These are phyloP conservation scores for Chouioia cunea DNA, from an alignment of 2,888 invertebrate genomes.

Conservation along the genomic window DNA sequence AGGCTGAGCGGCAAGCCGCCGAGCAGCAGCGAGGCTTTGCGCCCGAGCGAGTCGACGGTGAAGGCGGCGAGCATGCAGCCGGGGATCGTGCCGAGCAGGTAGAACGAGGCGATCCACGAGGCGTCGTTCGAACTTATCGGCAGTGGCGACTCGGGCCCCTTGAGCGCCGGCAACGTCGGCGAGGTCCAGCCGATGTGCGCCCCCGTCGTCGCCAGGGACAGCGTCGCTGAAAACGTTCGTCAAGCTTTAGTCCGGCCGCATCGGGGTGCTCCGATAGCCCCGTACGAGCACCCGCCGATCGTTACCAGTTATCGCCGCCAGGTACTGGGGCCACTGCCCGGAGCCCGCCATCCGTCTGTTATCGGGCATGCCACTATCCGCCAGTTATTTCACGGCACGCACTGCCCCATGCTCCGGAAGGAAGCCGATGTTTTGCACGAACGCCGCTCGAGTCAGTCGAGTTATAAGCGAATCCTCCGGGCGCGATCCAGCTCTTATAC, in stretches of 20 bases:
- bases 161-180: constrained; percentile 63
- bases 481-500: too few species aligned
- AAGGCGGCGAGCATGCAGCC: constrained; percentile 73
- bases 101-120: constrained; percentile 71
- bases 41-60: constrained; percentile 72
- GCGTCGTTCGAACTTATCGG: constrained; percentile 62
- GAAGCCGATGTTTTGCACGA: too few species aligned
- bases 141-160: constrained; percentile 60
- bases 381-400: too few species aligned
- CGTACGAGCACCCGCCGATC: constrained; percentile 2
- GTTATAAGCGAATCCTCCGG: too few species aligned
- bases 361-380: too few species aligned
- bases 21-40: constrained; percentile 71
- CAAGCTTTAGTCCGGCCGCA: too few species aligned
- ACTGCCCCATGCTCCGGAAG: too few species aligned
- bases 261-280: too few species aligned
- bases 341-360: constrained; percentile 37
- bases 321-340: constrained; percentile 64
- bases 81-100: constrained; percentile 73
- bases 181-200: constrained; percentile 67
- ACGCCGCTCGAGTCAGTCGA: too few species aligned
- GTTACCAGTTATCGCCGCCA: constrained; percentile 65
- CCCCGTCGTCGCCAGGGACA: constrained; percentile 62
- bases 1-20: constrained; percentile 72
- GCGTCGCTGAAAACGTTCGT: constrained; percentile 56